These are phyloP conservation scores for Tenthredo distinguenda DNA, from an alignment of 2,888 invertebrate genomes.

Conservation along the genomic window DNA sequence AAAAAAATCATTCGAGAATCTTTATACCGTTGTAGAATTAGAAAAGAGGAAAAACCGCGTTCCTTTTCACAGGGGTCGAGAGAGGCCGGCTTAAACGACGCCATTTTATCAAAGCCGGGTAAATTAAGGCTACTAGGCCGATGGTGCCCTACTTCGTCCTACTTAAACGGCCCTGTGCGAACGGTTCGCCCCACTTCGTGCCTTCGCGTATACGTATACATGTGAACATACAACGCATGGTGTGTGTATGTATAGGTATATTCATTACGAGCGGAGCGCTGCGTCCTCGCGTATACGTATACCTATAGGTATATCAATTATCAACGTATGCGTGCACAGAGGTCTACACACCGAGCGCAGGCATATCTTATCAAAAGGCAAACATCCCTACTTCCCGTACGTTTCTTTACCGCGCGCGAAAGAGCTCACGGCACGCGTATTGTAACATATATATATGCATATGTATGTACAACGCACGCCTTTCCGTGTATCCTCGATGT, in stretches of 20 bases:
- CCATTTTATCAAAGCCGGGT: slow-evolving; percentile 36
- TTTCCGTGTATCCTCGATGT: background rate
- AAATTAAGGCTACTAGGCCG: slow-evolving; percentile 48
- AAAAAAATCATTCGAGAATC: background rate
- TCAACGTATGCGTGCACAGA: background rate
- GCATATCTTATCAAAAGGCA: slow-evolving; percentile 37
- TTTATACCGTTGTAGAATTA: background rate
- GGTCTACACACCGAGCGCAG: background rate
- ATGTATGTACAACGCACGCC: background rate
- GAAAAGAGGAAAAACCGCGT: background rate
- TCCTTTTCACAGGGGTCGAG: background rate
- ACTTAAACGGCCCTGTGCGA: slow-evolving; percentile 35
- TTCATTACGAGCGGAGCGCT: background rate
- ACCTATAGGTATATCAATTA: background rate
- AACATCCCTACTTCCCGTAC: slow-evolving; percentile 24
- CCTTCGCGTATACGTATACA: background rate
- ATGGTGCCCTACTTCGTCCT: slow-evolving; percentile 16
- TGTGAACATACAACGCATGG: background rate
- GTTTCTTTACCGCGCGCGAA: background rate
- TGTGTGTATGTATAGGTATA: background rate
- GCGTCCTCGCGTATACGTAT: background rate
- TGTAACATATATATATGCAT: background rate
- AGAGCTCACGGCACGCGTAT: background rate
- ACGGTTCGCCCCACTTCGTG: slow-evolving; percentile 36
- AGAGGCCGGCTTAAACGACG: slow-evolving; percentile 34